Evolutionary conservation across 2,888 invertebrate genomes (phyloP).

Genomic region (Cybosia mesomella): DNA sequence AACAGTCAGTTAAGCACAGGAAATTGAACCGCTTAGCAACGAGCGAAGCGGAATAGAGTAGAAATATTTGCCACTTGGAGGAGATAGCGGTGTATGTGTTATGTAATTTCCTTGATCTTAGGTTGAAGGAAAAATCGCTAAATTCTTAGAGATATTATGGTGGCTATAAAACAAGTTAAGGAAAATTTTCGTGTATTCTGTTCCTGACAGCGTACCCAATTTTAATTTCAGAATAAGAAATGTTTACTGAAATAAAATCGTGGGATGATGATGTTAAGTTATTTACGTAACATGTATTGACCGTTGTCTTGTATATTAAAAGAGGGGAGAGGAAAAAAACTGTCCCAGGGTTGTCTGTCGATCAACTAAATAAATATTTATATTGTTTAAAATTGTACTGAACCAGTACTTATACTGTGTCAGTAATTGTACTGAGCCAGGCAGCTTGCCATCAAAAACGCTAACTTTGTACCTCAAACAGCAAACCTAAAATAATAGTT

Average conservation of each 20-base stretch:
- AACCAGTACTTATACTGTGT: too few species aligned
- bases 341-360: too few species aligned
- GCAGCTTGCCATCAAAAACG: too few species aligned
- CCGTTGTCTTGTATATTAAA: neutral
- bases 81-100: slow-evolving; percentile 40
- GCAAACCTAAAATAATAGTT: too few species aligned
- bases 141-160: neutral
- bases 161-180: neutral
- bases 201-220: neutral
- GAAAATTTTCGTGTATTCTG: neutral
- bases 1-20: slow-evolving; percentile 45
- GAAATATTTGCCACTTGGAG: slow-evolving; percentile 38
- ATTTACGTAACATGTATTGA: neutral
- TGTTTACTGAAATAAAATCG: neutral
- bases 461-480: too few species aligned
- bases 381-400: too few species aligned
- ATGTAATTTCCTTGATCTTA: slow-evolving; percentile 39
- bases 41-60: slow-evolving; percentile 46
- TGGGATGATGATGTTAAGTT: neutral
- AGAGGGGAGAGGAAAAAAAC: neutral
- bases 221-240: neutral
- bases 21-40: slow-evolving; percentile 49
- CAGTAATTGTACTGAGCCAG: too few species aligned
- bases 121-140: neutral
- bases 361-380: too few species aligned